A percentile compares a stretch with the other conserved stretches of the same genome.
phyloP scores from a whole-genome alignment of 2,888 invertebrate species.

The Papilio elwesi region DNA sequence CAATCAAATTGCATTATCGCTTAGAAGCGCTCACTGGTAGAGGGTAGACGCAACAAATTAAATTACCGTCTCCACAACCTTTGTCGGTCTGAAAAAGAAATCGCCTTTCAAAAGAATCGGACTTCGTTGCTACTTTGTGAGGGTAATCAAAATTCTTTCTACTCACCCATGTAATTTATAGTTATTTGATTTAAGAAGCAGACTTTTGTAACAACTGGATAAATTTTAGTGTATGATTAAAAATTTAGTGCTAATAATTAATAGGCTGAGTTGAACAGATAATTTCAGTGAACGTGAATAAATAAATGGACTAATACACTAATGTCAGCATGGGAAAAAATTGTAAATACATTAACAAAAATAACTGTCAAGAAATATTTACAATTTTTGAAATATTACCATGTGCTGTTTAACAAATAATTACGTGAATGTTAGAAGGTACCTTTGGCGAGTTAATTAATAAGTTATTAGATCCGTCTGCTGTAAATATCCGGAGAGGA shows the following conservation, averaged over 20 bases:
- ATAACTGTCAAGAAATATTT: no score
- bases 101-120: slow-evolving; percentile 59
- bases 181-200: slow-evolving; percentile 23
- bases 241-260: neutral
- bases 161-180: slow-evolving; percentile 38
- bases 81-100: slow-evolving; percentile 67
- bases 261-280: neutral
- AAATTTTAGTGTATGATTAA: neutral
- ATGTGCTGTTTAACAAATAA: neutral
- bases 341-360: no score
- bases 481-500: slow-evolving; percentile 58
- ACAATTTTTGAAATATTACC: neutral
- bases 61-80: slow-evolving; percentile 72
- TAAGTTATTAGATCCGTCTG: slow-evolving; percentile 55
- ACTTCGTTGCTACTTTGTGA: slow-evolving; percentile 42
- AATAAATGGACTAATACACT: no score
- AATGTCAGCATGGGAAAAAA: no score
- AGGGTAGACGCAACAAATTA: slow-evolving; percentile 74
- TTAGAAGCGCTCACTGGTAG: slow-evolving; percentile 59
- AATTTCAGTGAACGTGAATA: no score
- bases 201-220: neutral
- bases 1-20: slow-evolving; percentile 79
- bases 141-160: slow-evolving; percentile 60
- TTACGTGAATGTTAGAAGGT: slow-evolving; percentile 8
- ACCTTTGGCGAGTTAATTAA: slow-evolving; percentile 54